Evolutionary conservation across 2,888 invertebrate species (phyloP), one percentile per base, ranked within the genome.

Genomic region (Amphipyra berbera): DNA sequence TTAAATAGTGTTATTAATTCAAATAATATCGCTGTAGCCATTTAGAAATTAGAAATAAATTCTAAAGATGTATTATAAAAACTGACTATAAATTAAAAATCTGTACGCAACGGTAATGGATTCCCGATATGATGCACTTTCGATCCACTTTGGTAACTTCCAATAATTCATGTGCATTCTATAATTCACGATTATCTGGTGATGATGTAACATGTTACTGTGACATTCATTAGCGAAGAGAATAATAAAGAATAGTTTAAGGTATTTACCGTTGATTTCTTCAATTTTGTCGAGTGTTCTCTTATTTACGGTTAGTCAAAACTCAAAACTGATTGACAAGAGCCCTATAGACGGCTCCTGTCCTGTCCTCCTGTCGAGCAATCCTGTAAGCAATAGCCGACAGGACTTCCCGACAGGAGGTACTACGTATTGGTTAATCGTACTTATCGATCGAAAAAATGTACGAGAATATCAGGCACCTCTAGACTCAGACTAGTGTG

Each of bases 111-210:
- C 61, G 45, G 67, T 72, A 78, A 78, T 76, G 79, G 73, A 68
- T 70, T 68, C 62, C 65, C 60, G 79, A 78, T 76, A 76, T 76
- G 50, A 68, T 66, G 77, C 79, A 79, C 77, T 79, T 79, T 79
- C 79, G 79, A 71, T 71, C 71, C 74, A 73, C 63, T 74, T 79
- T 73, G 64, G 76, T 69, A 61, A 73, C 64, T 61, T 61, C 53
- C 41, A 73, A 73, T 76, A 69, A 63, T 64, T 78, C 79, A 73
- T 56, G 49, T 58, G 50, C 47, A 63, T 62, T 66, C 58, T 44
- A 70, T 76, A 76, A 76, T 73, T 68, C 55, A 30, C 58, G 61
- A 63, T 73, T 70, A 70, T 79, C 61, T 68, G n/a, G 33, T 40
- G 50, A 61, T 72, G 76, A 66, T n/a, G 73, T 53, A 76, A 78